Conservation (phyloP, 2,888 invertebrate species). For the Ferrisia virgata region DNA sequence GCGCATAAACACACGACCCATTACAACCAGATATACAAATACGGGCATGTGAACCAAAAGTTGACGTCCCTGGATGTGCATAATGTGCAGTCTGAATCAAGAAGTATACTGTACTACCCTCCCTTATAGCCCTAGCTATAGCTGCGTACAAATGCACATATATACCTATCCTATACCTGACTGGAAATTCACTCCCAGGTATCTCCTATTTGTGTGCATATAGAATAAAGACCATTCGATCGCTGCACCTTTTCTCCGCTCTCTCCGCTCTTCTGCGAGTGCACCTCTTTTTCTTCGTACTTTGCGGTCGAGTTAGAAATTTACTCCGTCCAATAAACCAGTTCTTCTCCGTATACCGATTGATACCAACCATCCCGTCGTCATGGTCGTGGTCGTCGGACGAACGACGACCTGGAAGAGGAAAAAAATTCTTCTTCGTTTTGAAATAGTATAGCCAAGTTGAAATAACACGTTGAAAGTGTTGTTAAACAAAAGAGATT, state of each 20-base stretch:
- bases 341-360: background rate
- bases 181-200: background rate
- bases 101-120: background rate
- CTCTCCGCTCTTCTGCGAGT: background rate
- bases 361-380: no score
- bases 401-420: background rate
- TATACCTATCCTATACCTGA: background rate
- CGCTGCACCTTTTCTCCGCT: background rate
- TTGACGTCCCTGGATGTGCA: conserved; percentile 32
- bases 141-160: background rate
- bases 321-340: background rate
- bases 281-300: background rate
- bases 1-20: background rate
- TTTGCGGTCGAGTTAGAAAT: background rate
- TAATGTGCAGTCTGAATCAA: background rate
- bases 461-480: background rate
- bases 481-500: conserved; percentile 1
- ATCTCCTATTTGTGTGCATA: background rate
- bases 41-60: conserved; percentile 38
- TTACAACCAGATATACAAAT: conserved; percentile 35
- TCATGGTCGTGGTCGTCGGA: no score
- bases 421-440: background rate
- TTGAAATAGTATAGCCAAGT: background rate
- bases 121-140: no score
- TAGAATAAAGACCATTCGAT: background rate